These are phyloP conservation scores for Cryptocephalus primarius DNA, from an alignment of 2,888 invertebrate species.

Conservation along the genomic window DNA sequence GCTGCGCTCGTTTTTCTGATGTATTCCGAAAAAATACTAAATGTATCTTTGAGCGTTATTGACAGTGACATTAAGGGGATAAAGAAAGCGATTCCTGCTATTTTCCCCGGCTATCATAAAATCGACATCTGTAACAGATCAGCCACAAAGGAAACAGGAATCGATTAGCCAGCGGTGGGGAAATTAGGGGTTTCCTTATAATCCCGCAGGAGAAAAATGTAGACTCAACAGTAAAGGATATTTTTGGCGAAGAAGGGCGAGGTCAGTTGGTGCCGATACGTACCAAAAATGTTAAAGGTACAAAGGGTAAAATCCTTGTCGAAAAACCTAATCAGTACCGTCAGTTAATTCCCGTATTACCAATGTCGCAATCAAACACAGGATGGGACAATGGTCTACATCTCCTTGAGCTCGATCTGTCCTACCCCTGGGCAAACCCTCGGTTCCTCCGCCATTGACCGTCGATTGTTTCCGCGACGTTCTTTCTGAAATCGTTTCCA, in stretches of 20 bases:
- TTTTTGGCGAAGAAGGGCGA: no score
- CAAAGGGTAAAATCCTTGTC: no score
- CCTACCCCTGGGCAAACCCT: neutral
- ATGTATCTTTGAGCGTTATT: conserved; percentile 23
- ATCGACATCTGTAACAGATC: conserved; percentile 36
- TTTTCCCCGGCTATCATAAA: conserved; percentile 24
- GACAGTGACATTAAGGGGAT: conserved; percentile 27
- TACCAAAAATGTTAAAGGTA: no score
- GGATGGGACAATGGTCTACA: no score
- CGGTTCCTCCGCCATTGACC: neutral
- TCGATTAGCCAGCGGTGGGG: conserved; percentile 23
- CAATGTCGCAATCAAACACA: no score
- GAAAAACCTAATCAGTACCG: no score
- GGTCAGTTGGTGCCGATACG: no score
- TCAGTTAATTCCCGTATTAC: no score
- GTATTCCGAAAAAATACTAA: conserved; percentile 9
- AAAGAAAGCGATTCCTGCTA: conserved; percentile 17
- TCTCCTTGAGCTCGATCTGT: no score
- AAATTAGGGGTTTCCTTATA: neutral
- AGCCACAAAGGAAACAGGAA: conserved; percentile 28
- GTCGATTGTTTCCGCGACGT: neutral
- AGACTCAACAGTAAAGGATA: no score
- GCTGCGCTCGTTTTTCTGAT: conserved; percentile 5
- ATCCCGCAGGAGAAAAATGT: no score
- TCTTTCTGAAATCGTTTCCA: conserved; percentile 16